Percentiles rank a stretch among this genome's conserved stretches.
phyloP scores from a whole-genome alignment of 2,797 vertebrate genomes.

The Poeciliopsis turneri region DNA sequence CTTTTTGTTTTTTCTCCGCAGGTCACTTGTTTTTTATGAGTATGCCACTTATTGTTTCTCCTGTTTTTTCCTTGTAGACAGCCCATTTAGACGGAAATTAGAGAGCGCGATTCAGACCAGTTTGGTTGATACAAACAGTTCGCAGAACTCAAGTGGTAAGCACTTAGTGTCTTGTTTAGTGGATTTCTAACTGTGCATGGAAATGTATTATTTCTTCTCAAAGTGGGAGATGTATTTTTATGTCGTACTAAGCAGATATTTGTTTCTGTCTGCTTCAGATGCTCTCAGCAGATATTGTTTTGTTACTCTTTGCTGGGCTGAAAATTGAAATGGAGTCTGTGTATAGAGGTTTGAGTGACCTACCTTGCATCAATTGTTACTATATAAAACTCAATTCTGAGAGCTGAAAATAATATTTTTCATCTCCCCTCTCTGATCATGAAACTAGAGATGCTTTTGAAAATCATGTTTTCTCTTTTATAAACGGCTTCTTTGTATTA shows the following conservation, averaged over 20 bases:
- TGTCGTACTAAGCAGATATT: slow-evolving; percentile 25
- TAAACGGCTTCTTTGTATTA: slow-evolving; percentile 16
- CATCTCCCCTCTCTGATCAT: slow-evolving; percentile 19
- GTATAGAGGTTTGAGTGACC: slow-evolving; percentile 46
- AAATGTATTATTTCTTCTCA: slow-evolving; percentile 46
- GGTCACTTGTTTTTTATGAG: slow-evolving; percentile 5
- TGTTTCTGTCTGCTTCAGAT: slow-evolving; percentile 12
- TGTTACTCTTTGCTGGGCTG: slow-evolving; percentile 18
- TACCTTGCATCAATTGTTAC: slow-evolving; percentile 46
- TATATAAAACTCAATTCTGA: slow-evolving; percentile 47
- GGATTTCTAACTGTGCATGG: slow-evolving; percentile 26
- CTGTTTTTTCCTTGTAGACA: slow-evolving; percentile 82
- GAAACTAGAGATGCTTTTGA: slow-evolving; percentile 36
- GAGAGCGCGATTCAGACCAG: slow-evolving; percentile 92
- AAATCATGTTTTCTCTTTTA: slow-evolving; percentile 23
- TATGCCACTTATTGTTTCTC: slow-evolving; percentile 46
- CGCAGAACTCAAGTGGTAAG: slow-evolving; percentile 97
- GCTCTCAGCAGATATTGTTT: slow-evolving; percentile 29
- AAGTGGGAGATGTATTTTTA: slow-evolving; percentile 42
- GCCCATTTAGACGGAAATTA: slow-evolving; percentile 89
- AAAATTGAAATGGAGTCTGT: slow-evolving; percentile 42
- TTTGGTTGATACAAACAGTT: slow-evolving; percentile 94
- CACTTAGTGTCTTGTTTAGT: slow-evolving; percentile 49
- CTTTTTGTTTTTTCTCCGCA: not conserved
- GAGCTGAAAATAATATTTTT: slow-evolving; percentile 41